Conservation (phyloP, 2,888 invertebrate genomes). For the Epinotia demarniana region DNA sequence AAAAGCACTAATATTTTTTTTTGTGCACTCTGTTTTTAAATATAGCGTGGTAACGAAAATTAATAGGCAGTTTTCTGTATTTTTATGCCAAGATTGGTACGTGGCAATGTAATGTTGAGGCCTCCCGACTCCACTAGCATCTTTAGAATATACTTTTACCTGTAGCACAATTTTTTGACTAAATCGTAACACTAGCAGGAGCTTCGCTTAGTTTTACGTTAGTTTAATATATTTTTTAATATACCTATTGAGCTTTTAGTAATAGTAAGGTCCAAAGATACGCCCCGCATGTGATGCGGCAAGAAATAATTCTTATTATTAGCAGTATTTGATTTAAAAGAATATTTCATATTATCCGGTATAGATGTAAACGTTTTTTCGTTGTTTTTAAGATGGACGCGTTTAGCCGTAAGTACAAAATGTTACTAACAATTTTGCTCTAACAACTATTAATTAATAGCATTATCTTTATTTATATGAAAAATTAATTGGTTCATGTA, state of each 20-base stretch:
- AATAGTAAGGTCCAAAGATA: conserved; percentile 80
- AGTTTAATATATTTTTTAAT: conserved; percentile 59
- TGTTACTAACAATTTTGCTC: conserved; percentile 72
- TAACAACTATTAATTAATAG: conserved; percentile 64
- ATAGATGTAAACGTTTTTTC: conserved; percentile 59
- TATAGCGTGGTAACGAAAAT: background rate
- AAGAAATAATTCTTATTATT: conserved; percentile 59
- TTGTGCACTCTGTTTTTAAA: background rate
- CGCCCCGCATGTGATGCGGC: conserved; percentile 69
- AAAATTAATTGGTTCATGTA: conserved; percentile 75
- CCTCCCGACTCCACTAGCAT: conserved; percentile 50
- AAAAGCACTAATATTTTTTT: background rate
- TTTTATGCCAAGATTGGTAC: background rate
- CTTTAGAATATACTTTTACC: conserved; percentile 56
- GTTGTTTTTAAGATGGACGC: conserved; percentile 65
- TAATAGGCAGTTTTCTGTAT: background rate
- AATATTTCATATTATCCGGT: conserved; percentile 55
- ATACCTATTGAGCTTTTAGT: conserved; percentile 70
- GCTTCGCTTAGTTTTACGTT: conserved; percentile 73
- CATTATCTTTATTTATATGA: conserved; percentile 63
- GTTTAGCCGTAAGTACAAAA: conserved; percentile 77
- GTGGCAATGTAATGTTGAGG: background rate
- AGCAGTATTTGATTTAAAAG: conserved; percentile 73
- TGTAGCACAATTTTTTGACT: conserved; percentile 72
- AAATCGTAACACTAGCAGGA: conserved; percentile 62